These are phyloP conservation scores for Cladorhizidae sp. DNA, from an alignment of 37 sponge, comb jelly and placozoan genomes.

Conservation along the genomic window DNA sequence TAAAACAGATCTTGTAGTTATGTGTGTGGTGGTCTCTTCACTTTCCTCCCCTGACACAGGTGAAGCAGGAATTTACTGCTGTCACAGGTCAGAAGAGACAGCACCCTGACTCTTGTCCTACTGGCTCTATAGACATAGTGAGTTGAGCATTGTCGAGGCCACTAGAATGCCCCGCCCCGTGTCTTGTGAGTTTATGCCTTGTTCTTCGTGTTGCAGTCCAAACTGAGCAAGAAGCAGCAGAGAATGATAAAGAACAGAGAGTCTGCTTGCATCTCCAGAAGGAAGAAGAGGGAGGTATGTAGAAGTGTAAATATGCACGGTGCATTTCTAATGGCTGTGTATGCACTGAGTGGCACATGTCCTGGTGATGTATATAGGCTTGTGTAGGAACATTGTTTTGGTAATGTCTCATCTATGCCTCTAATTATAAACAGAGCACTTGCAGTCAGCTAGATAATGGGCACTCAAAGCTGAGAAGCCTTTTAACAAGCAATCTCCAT, in stretches of 20 bases:
- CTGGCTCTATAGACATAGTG: not conserved
- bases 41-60: not conserved
- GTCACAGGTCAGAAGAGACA: constrained; percentile 22
- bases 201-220: constrained; percentile 11
- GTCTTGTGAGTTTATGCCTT: not conserved
- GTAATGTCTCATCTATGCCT: too few species aligned
- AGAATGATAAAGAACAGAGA: constrained; percentile 79
- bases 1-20: too few species aligned
- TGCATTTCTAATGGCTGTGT: too few species aligned
- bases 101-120: constrained; percentile 2
- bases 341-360: too few species aligned
- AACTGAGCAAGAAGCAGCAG: constrained; percentile 66
- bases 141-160: not conserved
- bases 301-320: too few species aligned
- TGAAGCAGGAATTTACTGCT: not conserved
- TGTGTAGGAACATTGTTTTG: too few species aligned
- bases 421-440: too few species aligned
- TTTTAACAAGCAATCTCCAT: too few species aligned
- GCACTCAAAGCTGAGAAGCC: too few species aligned
- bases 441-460: too few species aligned
- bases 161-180: not conserved
- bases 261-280: constrained; percentile 72
- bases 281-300: constrained; percentile 80
- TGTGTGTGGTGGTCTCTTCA: too few species aligned
- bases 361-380: too few species aligned